These are phyloP conservation scores for Haliclystus octoradiatus DNA, from an alignment of 30 jellyfish, hydroid and myxozoan species.

Conservation along the genomic window DNA sequence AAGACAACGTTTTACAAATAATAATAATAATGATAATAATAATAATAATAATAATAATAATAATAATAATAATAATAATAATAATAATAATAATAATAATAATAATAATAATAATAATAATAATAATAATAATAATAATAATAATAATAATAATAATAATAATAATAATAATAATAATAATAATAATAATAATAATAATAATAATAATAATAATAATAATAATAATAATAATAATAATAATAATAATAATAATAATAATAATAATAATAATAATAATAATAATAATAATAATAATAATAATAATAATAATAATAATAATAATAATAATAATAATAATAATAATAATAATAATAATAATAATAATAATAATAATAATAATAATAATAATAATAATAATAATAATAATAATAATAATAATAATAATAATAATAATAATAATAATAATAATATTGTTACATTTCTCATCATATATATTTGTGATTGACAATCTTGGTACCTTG, in stretches of 20 bases:
- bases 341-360: slow-evolving; percentile 13
- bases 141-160: too few species aligned
- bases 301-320: slow-evolving; percentile 12
- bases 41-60: background rate
- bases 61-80: background rate
- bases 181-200: too few species aligned
- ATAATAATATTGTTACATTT: too few species aligned
- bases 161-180: too few species aligned
- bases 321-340: slow-evolving; percentile 8
- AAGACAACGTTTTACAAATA: too few species aligned
- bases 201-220: too few species aligned
- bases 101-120: background rate
- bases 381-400: slow-evolving; percentile 9
- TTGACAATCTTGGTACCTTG: too few species aligned
- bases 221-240: background rate
- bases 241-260: slow-evolving; percentile 6
- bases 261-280: slow-evolving; percentile 2
- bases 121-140: too few species aligned
- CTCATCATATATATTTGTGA: too few species aligned
- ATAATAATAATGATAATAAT: background rate
- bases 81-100: background rate
- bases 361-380: slow-evolving; percentile 17
- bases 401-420: slow-evolving; percentile 21
- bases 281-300: slow-evolving; percentile 11
- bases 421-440: slow-evolving; percentile 18